Evolutionary conservation across 2,888 invertebrate species (phyloP).

Genomic region (Cantharis lateralis): DNA sequence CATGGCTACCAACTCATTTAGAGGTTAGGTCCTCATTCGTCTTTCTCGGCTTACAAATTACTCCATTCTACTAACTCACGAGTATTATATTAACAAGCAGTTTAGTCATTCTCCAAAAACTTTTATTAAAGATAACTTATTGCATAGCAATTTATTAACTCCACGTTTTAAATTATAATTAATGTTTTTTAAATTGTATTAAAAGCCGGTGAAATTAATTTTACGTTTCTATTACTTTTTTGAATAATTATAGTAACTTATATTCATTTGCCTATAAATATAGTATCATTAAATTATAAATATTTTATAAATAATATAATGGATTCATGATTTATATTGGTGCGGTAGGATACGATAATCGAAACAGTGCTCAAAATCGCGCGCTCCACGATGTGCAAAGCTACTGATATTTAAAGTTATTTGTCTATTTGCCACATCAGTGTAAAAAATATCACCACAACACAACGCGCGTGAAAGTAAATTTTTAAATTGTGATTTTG

Average conservation of each 20-base stretch:
- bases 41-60: slow-evolving; percentile 47
- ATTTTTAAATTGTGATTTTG: too few relatives aligned
- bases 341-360: too few relatives aligned
- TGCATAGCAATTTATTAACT: background rate
- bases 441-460: too few relatives aligned
- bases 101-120: slow-evolving; percentile 39
- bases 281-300: too few relatives aligned
- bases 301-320: too few relatives aligned
- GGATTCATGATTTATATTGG: too few relatives aligned
- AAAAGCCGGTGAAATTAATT: background rate
- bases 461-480: too few relatives aligned
- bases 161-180: background rate
- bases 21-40: slow-evolving; percentile 52
- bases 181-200: background rate
- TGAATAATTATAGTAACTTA: background rate
- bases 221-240: background rate
- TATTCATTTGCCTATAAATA: too few relatives aligned
- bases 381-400: too few relatives aligned
- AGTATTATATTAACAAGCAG: slow-evolving; percentile 42
- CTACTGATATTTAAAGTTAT: too few relatives aligned
- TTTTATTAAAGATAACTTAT: background rate
- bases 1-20: slow-evolving; percentile 52
- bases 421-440: too few relatives aligned
- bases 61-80: slow-evolving; percentile 46
- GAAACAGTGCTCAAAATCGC: too few relatives aligned